Conservation (phyloP, 2,113 vertebrate species). For the Colinus virginianus region DNA sequence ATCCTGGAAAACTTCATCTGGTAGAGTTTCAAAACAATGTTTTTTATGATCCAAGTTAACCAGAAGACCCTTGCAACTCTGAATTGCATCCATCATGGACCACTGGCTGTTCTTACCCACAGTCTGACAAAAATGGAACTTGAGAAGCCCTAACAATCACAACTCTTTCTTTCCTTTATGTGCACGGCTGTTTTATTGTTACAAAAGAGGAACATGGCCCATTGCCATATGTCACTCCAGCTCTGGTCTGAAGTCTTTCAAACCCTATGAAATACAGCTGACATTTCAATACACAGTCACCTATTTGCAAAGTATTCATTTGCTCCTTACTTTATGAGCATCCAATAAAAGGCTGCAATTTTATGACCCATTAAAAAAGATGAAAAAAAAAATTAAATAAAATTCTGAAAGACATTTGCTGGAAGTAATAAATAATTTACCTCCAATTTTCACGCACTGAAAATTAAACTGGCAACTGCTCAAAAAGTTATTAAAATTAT, state of each 20-base stretch:
- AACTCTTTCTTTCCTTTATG: background rate
- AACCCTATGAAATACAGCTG: constrained; percentile 68
- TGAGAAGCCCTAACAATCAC: background rate
- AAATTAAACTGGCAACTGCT: constrained; percentile 80
- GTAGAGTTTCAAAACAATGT: background rate
- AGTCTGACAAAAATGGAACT: background rate
- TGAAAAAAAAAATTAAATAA: constrained; percentile 77
- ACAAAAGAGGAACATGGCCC: background rate
- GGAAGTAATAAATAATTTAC: constrained; percentile 82
- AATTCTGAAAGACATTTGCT: constrained; percentile 79
- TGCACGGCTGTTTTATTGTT: background rate
- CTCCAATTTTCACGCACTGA: constrained; percentile 75
- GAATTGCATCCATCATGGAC: background rate
- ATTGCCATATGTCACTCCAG: constrained; percentile 25
- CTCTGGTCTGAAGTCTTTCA: constrained; percentile 27
- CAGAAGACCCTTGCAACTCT: background rate
- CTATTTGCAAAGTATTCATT: constrained; percentile 77
- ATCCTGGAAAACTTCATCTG: background rate
- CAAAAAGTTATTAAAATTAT: constrained; percentile 81
- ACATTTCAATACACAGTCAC: constrained; percentile 71
- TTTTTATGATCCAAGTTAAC: background rate
- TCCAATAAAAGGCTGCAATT: constrained; percentile 75
- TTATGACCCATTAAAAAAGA: constrained; percentile 79
- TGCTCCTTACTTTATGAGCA: constrained; percentile 71
- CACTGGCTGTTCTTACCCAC: background rate